Evolutionary conservation across 2,888 invertebrate genomes (phyloP).

Genomic region (Gisinianus flammeolus): DNA sequence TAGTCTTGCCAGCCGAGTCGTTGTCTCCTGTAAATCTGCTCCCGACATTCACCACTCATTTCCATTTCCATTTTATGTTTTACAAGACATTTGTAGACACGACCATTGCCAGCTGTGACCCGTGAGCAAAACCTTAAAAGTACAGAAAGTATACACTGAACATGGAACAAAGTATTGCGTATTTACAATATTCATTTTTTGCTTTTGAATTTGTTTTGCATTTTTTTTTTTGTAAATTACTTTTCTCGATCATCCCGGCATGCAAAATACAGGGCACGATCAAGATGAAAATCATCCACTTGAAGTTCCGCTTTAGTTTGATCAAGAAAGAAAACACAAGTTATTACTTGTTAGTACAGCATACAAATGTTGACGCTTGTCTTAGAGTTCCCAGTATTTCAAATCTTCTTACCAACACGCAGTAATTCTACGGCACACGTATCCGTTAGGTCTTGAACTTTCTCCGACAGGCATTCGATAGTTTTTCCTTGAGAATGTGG

Average conservation of each 20-base stretch:
- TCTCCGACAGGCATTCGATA: conserved; percentile 77
- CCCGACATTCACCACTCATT: conserved; percentile 72
- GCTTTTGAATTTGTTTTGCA: too few relatives aligned
- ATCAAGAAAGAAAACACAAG: too few relatives aligned
- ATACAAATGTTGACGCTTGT: too few relatives aligned
- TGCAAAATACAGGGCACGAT: conserved; percentile 85
- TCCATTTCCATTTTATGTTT: conserved; percentile 77
- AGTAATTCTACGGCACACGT: conserved; percentile 81
- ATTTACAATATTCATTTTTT: conserved; percentile 7
- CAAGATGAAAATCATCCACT: conserved; percentile 83
- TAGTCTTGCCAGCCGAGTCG: conserved; percentile 89
- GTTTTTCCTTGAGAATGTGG: conserved; percentile 77
- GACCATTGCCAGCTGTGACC: conserved; percentile 77
- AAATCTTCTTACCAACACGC: too few relatives aligned
- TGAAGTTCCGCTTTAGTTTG: conserved; percentile 91
- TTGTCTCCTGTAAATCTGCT: conserved; percentile 83
- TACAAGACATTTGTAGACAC: conserved; percentile 87
- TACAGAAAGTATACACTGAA: not conserved
- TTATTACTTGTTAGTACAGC: too few relatives aligned
- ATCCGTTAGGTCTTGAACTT: conserved; percentile 67
- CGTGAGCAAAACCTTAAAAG: conserved; percentile 72
- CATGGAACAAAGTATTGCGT: not conserved
- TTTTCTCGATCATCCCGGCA: conserved; percentile 81
- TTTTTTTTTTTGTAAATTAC: conserved; percentile 25
- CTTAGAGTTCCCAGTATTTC: too few relatives aligned